These are phyloP conservation scores for Apamea epomidion DNA, from an alignment of 2,888 invertebrate species.

Conservation along the genomic window DNA sequence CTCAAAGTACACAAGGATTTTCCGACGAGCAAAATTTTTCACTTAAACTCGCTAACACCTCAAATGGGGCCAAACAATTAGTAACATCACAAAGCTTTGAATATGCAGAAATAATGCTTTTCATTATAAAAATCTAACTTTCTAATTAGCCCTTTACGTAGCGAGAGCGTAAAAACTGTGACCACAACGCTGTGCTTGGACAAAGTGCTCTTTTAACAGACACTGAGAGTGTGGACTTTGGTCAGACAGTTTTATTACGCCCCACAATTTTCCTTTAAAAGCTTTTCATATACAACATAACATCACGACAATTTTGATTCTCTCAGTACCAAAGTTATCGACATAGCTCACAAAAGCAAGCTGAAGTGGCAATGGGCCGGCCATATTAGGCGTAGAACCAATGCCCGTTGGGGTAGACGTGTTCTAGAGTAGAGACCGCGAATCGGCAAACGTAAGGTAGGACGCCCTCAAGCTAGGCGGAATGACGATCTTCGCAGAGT, in stretches of 20 bases:
- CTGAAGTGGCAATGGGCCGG: no score
- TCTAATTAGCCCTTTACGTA: slow-evolving; percentile 81
- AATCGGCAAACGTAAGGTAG: no score
- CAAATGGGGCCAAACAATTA: slow-evolving; percentile 64
- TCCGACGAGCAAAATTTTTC: slow-evolving; percentile 33
- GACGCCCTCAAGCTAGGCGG: no score
- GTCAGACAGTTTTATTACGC: neutral
- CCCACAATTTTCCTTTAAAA: neutral
- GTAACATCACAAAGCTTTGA: slow-evolving; percentile 64
- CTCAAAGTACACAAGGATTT: slow-evolving; percentile 37
- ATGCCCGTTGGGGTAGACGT: no score
- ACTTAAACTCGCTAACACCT: slow-evolving; percentile 63
- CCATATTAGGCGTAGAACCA: no score
- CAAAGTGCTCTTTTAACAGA: slow-evolving; percentile 70
- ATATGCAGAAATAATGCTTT: slow-evolving; percentile 69
- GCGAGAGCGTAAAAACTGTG: slow-evolving; percentile 72
- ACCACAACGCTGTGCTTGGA: slow-evolving; percentile 72
- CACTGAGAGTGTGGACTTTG: slow-evolving; percentile 62
- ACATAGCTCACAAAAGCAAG: no score
- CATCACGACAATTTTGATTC: neutral
- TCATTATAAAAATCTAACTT: slow-evolving; percentile 79
- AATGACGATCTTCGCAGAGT: no score
- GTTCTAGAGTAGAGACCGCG: no score
- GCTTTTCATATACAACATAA: neutral
- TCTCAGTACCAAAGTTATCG: no score